Evolutionary conservation across 2,888 invertebrate species (phyloP), one percentile per base, ranked within the genome.

Genomic region (Neria commutata): DNA sequence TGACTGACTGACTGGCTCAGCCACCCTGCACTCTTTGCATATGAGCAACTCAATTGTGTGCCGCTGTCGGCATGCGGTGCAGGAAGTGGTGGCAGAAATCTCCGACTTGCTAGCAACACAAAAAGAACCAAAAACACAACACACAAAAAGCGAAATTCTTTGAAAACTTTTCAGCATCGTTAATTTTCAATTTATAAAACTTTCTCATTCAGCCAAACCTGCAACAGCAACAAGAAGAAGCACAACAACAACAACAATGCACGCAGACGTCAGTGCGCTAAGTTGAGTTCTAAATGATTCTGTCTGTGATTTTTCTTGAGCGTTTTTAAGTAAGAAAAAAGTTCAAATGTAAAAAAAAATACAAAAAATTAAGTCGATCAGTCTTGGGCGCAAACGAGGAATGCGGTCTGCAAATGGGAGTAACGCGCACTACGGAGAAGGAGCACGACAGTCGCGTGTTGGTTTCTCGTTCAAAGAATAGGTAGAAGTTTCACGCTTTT

Each of bases 151-250:
- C 37, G 54, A 54, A 66, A 69, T 68, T 68, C 64, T 68, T 69
- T 65, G 57, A 51, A 66, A 68, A 71, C 65, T 71, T 70, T 71
- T 71, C 71, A 71, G 71, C 71, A 71, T 71, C 71, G 71, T 71
- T 71, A 71, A 71, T 71, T 71, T 71, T 71, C 71, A 71, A 71
- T 71, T 71, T 71, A 67, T 65, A 66, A 71, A 71, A 71, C 62
- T 71, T 71, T 69, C 65, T 66, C 69, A 67, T 67, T 64, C 64
- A 61, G 60, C 67, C 61, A 64, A 66, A 69, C 59, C 61, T 42
- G 47, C 60, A 51, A 60, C 61, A 66, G 21, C 53, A 62, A 59
- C 40, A 33, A 50, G 33, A 57, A 34, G 47, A 52, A 26, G 55
- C 56, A 48, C 29, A 54, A 45, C 60, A 64, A 17, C 47, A 23